Evolutionary conservation across 2,113 vertebrate species (phyloP).

Genomic region (Epinephelus lanceolatus): DNA sequence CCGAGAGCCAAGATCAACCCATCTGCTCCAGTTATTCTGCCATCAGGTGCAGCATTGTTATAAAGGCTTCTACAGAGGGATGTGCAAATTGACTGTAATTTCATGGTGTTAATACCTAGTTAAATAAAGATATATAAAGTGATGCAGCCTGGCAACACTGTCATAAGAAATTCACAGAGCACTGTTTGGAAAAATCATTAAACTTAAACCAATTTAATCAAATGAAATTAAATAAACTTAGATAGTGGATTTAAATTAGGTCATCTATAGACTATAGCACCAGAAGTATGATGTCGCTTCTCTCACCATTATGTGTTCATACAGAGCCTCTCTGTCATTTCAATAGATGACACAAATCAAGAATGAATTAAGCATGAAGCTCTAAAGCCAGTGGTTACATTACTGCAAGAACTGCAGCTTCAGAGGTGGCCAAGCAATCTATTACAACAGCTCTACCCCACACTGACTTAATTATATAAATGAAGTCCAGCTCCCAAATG

Average conservation of each 20-base stretch:
- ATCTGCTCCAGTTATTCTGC: constrained; percentile 41
- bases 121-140: constrained; percentile 17
- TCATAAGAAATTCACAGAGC: neutral
- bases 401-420: constrained; percentile 9
- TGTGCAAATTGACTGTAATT: constrained; percentile 17
- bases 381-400: neutral
- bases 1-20: constrained; percentile 51
- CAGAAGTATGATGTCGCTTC: neutral
- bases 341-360: constrained; percentile 30
- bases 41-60: constrained; percentile 29
- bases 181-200: constrained; percentile 6
- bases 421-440: constrained; percentile 17
- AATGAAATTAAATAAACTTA: constrained; percentile 16
- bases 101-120: neutral
- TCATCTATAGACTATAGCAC: neutral
- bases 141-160: neutral
- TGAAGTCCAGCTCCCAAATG: constrained; percentile 19
- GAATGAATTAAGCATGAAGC: constrained; percentile 28
- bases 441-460: neutral
- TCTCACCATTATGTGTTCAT: neutral
- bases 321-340: constrained; percentile 14
- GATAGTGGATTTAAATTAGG: constrained; percentile 20
- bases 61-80: constrained; percentile 9
- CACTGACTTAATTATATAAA: constrained; percentile 7
- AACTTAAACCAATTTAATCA: neutral